phyloP scores from a whole-genome alignment of 2,888 invertebrate species.

The Helleia helle region DNA sequence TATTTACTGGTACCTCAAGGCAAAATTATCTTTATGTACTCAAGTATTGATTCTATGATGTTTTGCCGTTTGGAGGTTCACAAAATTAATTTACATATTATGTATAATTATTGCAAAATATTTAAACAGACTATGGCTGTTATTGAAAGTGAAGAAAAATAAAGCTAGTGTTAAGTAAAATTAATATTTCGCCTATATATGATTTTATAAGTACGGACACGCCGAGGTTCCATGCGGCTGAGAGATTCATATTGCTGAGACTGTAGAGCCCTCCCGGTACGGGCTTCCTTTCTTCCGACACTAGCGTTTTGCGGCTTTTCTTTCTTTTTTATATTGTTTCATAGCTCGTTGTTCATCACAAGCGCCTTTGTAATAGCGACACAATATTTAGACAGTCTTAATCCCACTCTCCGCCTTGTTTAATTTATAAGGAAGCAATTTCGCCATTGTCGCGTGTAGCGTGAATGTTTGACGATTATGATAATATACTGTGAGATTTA shows the following conservation, averaged over 20 bases:
- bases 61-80: conserved; percentile 1
- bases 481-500: background rate
- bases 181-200: background rate
- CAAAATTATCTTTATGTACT: conserved; percentile 7
- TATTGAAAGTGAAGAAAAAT: conserved; percentile 5
- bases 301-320: conserved; percentile 4
- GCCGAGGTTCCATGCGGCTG: background rate
- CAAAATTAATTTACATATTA: conserved; percentile 1
- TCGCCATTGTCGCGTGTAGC: background rate
- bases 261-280: conserved; percentile 34
- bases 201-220: background rate
- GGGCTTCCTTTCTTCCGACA: conserved; percentile 16
- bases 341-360: background rate
- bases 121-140: conserved; percentile 9
- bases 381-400: background rate
- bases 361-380: background rate
- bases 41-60: background rate
- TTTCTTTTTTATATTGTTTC: background rate
- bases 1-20: background rate
- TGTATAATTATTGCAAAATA: conserved; percentile 5
- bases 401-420: conserved; percentile 1
- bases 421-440: background rate
- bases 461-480: background rate
- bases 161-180: conserved; percentile 6
- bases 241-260: conserved; percentile 29